Conservation (phyloP, 2,113 vertebrate genomes). For the Athene noctua region DNA sequence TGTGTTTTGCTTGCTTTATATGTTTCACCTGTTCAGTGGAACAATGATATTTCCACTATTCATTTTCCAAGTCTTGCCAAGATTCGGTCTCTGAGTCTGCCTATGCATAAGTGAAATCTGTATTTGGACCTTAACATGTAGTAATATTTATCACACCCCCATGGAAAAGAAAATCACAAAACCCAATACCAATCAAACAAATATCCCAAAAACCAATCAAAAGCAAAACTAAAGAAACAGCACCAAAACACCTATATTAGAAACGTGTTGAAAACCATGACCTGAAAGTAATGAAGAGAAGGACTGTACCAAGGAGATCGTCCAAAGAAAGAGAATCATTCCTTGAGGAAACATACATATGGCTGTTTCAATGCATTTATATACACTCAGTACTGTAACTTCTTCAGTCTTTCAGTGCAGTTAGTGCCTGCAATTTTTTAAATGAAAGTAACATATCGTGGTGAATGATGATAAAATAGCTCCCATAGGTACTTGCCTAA, state of each 20-base stretch:
- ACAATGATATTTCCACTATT: not conserved
- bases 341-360: not conserved
- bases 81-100: not conserved
- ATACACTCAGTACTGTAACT: not conserved
- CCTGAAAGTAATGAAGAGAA: not conserved
- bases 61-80: not conserved
- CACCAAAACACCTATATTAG: not conserved
- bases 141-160: accelerated
- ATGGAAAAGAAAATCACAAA: too few species aligned
- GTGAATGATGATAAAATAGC: not conserved
- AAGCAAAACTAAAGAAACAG: not conserved
- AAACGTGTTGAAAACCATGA: accelerated
- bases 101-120: not conserved
- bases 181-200: not conserved
- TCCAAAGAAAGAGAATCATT: not conserved
- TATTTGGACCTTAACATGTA: not conserved
- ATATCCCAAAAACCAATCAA: not conserved
- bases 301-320: accelerated
- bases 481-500: not conserved
- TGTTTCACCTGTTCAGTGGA: not conserved
- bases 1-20: not conserved
- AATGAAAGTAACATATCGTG: not conserved
- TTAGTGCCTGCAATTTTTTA: not conserved
- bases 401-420: not conserved
- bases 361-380: not conserved